These are phyloP conservation scores for Troides oblongomaculatus DNA, from an alignment of 2,888 invertebrate genomes.

Conservation along the genomic window DNA sequence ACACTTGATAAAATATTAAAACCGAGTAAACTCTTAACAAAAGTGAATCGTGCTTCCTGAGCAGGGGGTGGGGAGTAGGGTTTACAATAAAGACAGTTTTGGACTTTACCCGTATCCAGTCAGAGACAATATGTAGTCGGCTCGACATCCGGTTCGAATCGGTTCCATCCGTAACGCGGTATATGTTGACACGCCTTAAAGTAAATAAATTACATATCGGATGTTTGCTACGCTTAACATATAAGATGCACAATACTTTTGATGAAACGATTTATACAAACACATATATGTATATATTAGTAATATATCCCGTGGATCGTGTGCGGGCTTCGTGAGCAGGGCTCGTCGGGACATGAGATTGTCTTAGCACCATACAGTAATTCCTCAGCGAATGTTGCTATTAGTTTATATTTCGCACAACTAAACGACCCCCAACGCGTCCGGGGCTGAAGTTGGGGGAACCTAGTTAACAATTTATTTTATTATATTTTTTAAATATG, in stretches of 20 bases:
- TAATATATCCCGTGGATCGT: neutral
- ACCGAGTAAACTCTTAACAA: too few species aligned
- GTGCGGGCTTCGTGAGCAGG: constrained; percentile 6
- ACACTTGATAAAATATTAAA: too few species aligned
- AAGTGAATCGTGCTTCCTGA: too few species aligned
- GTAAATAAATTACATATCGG: neutral
- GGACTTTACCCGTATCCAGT: constrained; percentile 29
- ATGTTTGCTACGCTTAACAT: neutral
- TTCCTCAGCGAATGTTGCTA: constrained; percentile 29
- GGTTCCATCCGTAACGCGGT: too few species aligned
- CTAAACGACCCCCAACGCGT: neutral
- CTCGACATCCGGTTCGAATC: too few species aligned
- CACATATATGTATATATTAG: too few species aligned
- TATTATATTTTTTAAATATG: constrained; percentile 4
- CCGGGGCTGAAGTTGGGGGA: constrained; percentile 1
- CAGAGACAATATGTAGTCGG: neutral
- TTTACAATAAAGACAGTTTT: constrained; percentile 16
- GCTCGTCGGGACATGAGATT: neutral
- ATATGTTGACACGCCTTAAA: neutral
- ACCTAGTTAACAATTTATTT: neutral
- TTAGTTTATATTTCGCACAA: neutral
- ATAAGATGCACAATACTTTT: too few species aligned
- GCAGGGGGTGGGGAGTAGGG: too few species aligned
- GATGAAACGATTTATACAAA: too few species aligned
- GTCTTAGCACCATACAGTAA: constrained; percentile 42